Evolutionary conservation across 2,888 invertebrate species (phyloP), one percentile per base, ranked within the genome.

Genomic region (Phania funesta): DNA sequence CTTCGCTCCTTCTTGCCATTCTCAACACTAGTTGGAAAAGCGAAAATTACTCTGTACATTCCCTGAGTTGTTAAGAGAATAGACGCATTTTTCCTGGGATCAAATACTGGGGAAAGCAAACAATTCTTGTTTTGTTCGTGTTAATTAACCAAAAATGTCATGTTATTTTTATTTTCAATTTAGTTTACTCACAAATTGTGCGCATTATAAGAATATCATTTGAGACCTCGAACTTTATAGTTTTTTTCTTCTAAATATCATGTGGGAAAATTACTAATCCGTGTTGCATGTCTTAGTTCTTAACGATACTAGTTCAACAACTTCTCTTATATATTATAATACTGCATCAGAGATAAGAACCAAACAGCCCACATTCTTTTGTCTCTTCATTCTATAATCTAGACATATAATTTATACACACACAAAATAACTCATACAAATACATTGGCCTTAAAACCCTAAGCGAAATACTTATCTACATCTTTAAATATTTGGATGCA

Each of bases 261-360:
- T 1, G n/a, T 13, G 13, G 9, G 7, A 22, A 20, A 22, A 16
- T 65, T 35, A 13, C 54, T 41, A n/a, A 22, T 52, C 38, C 20
- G 6, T 32, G 32, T 8, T 29, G 41, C 2, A 70, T 35, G 22
- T 1, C 16, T 20, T 20, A 7, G 11, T 26, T 44, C 22, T 18
- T 35, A 44, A 46, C 38, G 38, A 44, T 44, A 56, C 8, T 7
- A 20, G 18, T 54, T 13, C 11, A 26, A 13, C 52, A 52, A 68
- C 52, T 56, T 50, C 41, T 24, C 7, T 52, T 26, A 20, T 7
- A 26, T 24, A 48, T 46, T 32, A 44, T 29, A 62, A 60, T 26
- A 70, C 32, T 35, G n/a, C 70, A 64, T 64, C 56, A 71, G 58
- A 65, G 71, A 78, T 71, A 78, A 78, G 58, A 74, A 32, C 52